phyloP scores from a whole-genome alignment of 2,888 invertebrate species.

The Empis livida region DNA sequence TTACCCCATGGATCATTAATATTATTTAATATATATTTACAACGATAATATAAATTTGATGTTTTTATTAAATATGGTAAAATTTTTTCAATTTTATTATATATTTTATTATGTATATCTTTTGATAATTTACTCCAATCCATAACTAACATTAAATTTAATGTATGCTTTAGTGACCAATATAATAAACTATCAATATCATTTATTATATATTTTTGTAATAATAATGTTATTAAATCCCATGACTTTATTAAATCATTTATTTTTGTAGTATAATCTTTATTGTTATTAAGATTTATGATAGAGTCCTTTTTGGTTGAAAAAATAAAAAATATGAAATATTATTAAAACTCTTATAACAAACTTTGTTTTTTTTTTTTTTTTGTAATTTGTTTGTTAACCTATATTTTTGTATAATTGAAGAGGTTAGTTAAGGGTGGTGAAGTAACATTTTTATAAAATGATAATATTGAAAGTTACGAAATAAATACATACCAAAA shows the following conservation, averaged over 20 bases:
- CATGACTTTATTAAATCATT: slow-evolving; percentile 1
- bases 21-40: slow-evolving; percentile 8
- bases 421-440: no score
- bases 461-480: no score
- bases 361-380: no score
- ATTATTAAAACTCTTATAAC: no score
- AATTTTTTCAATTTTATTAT: slow-evolving; percentile 4
- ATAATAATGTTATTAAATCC: background rate
- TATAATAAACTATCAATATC: background rate
- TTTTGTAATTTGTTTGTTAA: no score
- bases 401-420: no score
- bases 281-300: no score
- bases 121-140: slow-evolving; percentile 4
- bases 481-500: no score
- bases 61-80: slow-evolving; percentile 1
- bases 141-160: slow-evolving; percentile 3
- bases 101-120: background rate
- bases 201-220: background rate
- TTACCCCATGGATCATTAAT: slow-evolving; percentile 7
- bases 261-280: background rate
- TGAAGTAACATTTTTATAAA: no score
- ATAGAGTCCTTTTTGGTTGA: no score
- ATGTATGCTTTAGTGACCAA: slow-evolving; percentile 3
- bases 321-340: no score
- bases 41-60: slow-evolving; percentile 1